Percentiles rank a stretch among this genome's conserved stretches.
These are phyloP conservation scores for Drosophila tropicalis DNA, from an alignment of 1,140 invertebrate species.

Conservation along the genomic window DNA sequence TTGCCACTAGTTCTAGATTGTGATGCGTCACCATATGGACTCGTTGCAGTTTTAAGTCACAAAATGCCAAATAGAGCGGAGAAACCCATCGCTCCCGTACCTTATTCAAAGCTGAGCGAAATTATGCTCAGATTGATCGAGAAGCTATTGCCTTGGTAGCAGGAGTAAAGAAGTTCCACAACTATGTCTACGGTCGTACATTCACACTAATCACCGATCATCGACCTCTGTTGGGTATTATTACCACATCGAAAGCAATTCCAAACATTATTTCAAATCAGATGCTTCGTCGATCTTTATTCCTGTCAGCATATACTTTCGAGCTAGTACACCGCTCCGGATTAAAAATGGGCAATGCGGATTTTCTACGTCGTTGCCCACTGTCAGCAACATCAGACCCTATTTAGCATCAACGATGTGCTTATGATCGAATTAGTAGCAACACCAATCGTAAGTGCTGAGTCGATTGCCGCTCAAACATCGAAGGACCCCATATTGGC, in stretches of 20 bases:
- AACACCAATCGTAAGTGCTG: neutral
- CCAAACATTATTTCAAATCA: neutral
- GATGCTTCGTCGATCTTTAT: neutral
- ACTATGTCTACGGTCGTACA: too few species aligned
- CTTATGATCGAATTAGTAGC: neutral
- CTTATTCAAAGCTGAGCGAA: too few species aligned
- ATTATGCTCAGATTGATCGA: too few species aligned
- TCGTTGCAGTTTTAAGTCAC: too few species aligned
- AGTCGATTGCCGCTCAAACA: too few species aligned
- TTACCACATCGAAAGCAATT: neutral
- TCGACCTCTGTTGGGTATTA: neutral
- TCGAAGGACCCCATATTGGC: too few species aligned
- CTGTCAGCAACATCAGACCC: neutral
- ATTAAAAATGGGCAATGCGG: neutral
- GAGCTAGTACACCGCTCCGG: neutral
- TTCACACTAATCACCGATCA: too few species aligned
- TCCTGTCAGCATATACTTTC: neutral
- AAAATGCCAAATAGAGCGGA: too few species aligned
- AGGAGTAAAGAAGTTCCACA: neutral
- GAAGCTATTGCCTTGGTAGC: neutral
- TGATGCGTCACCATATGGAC: too few species aligned
- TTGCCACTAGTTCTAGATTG: too few species aligned
- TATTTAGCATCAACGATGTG: neutral
- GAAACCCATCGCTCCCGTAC: too few species aligned
- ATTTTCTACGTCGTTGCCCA: conserved; percentile 12